Conservation (phyloP, 2,797 vertebrate genomes). For the Rhabdomys pumilio region DNA sequence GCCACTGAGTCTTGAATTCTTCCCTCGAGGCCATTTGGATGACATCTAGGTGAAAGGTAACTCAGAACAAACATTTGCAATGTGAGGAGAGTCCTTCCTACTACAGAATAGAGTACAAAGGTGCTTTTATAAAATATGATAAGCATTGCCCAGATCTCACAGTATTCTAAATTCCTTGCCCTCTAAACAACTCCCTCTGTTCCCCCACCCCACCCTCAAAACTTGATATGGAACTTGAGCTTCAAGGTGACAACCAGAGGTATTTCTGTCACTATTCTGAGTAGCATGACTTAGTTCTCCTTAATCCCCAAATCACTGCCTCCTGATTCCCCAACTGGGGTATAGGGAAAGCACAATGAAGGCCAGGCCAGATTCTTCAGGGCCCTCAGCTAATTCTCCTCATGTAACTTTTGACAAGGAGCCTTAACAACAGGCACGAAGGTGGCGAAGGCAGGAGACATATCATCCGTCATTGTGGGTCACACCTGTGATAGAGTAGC, state of each 20-base stretch:
- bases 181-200: background rate
- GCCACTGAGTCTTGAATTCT: background rate
- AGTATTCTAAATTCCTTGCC: conserved; percentile 1
- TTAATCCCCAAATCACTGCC: background rate
- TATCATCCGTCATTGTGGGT: conserved; percentile 11
- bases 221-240: background rate
- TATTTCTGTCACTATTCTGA: conserved; percentile 18
- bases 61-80: background rate
- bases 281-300: background rate
- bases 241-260: conserved; percentile 9
- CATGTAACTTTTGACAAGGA: background rate
- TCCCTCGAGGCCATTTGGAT: background rate
- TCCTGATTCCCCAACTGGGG: background rate
- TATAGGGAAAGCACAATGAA: background rate
- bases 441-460: background rate
- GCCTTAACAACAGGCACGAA: background rate
- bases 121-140: background rate
- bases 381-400: background rate
- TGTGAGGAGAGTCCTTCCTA: background rate
- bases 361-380: background rate
- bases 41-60: background rate
- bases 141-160: conserved; percentile 39
- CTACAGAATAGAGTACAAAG: background rate
- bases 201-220: background rate
- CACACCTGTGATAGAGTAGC: conserved; percentile 2